Evolutionary conservation across 2,888 invertebrate genomes (phyloP).

Genomic region (Eumerus sabulonum): DNA sequence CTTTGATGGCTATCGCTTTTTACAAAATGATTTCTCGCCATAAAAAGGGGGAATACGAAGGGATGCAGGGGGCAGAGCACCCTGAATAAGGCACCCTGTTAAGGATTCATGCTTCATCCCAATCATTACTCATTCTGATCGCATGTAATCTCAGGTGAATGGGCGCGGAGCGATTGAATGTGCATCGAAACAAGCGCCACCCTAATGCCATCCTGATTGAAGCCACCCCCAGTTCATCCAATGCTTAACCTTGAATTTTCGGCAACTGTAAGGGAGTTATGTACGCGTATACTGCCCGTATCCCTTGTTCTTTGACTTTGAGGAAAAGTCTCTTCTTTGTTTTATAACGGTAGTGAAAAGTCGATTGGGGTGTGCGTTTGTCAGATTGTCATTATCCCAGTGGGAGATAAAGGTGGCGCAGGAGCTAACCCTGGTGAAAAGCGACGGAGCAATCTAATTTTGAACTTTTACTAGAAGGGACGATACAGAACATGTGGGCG

Average conservation of each 20-base stretch:
- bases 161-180: conserved; percentile 35
- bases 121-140: conserved; percentile 68
- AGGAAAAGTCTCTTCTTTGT: conserved; percentile 44
- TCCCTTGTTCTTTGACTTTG: conserved; percentile 54
- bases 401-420: conserved; percentile 34
- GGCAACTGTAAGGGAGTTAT: no score
- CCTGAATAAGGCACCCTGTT: conserved; percentile 30
- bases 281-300: neutral
- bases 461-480: conserved; percentile 63
- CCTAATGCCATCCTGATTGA: conserved; percentile 45
- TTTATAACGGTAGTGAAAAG: no score
- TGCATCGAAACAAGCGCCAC: conserved; percentile 33
- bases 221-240: conserved; percentile 35
- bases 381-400: conserved; percentile 64
- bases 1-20: conserved; percentile 67
- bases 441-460: conserved; percentile 66
- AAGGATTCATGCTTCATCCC: conserved; percentile 56
- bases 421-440: conserved; percentile 13
- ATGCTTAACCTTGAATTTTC: conserved; percentile 65
- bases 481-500: conserved; percentile 3
- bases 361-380: conserved; percentile 47
- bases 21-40: conserved; percentile 64
- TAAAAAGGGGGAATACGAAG: conserved; percentile 42
- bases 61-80: neutral
- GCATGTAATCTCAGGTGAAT: conserved; percentile 67